Conservation (phyloP, 2,797 vertebrate species). For the Enteromius unitaeniatus region DNA sequence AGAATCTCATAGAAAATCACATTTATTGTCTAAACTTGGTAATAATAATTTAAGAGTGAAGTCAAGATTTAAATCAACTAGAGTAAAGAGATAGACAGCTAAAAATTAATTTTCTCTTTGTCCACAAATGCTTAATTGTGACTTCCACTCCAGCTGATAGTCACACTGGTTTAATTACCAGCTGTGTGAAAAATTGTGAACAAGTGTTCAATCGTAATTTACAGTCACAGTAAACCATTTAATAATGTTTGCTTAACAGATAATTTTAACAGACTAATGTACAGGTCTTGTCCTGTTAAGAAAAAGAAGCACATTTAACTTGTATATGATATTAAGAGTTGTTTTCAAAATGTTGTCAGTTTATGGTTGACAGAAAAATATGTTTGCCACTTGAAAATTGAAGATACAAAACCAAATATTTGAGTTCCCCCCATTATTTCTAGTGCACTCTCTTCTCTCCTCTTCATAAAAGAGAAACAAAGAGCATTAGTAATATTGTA, state of each 20-base stretch:
- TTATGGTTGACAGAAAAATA: neutral
- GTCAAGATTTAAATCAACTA: no score
- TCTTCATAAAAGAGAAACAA: neutral
- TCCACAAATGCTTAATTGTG: neutral
- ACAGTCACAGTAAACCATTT: neutral
- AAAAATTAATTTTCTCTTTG: neutral
- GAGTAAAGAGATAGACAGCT: neutral
- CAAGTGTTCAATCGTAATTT: neutral
- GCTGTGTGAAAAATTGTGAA: neutral
- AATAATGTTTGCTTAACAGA: neutral
- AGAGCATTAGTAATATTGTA: neutral
- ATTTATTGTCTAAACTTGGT: neutral
- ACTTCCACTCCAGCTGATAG: neutral
- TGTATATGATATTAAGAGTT: neutral
- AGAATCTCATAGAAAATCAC: neutral
- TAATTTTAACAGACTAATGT: neutral
- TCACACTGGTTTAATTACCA: neutral
- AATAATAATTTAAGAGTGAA: no score
- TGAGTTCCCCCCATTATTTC: neutral
- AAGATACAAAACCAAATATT: neutral
- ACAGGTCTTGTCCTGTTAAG: neutral
- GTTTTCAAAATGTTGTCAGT: neutral
- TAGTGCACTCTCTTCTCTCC: neutral
- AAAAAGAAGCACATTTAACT: neutral
- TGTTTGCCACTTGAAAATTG: neutral